Conservation (phyloP, 2,888 invertebrate genomes). For the Tipula confusa region DNA sequence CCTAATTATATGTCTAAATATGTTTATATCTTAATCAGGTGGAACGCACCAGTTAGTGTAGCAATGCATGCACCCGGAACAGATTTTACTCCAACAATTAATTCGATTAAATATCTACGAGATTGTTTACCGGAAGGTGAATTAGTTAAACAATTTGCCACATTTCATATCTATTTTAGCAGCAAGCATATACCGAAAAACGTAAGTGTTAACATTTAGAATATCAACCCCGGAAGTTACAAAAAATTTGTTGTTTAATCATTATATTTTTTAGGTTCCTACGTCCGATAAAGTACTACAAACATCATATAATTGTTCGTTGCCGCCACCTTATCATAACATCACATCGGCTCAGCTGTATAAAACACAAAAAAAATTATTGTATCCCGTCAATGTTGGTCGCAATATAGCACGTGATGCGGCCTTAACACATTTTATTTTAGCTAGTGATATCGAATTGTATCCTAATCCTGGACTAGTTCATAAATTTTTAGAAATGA, state of each 20-base stretch:
- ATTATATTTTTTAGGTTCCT: slow-evolving; percentile 55
- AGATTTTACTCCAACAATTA: slow-evolving; percentile 72
- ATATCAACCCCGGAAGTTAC: neutral
- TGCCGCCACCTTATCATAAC: slow-evolving; percentile 64
- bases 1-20: neutral
- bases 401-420: slow-evolving; percentile 83
- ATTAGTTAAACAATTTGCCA: slow-evolving; percentile 71
- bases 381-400: slow-evolving; percentile 88
- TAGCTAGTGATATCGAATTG: slow-evolving; percentile 85
- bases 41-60: slow-evolving; percentile 83
- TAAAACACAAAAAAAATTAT: slow-evolving; percentile 71
- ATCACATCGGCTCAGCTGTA: slow-evolving; percentile 64
- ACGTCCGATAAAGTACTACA: slow-evolving; percentile 58
- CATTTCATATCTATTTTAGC: slow-evolving; percentile 86
- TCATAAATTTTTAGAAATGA: slow-evolving; percentile 78
- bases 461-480: slow-evolving; percentile 82
- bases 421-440: slow-evolving; percentile 74
- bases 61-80: slow-evolving; percentile 83
- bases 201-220: slow-evolving; percentile 44
- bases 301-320: slow-evolving; percentile 67
- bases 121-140: slow-evolving; percentile 65
- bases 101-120: slow-evolving; percentile 74
- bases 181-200: slow-evolving; percentile 77
- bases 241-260: neutral
- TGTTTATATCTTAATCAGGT: slow-evolving; percentile 50